Evolutionary conservation across 2,888 invertebrate genomes (phyloP).

Genomic region (Rhogogaster chlorosoma): DNA sequence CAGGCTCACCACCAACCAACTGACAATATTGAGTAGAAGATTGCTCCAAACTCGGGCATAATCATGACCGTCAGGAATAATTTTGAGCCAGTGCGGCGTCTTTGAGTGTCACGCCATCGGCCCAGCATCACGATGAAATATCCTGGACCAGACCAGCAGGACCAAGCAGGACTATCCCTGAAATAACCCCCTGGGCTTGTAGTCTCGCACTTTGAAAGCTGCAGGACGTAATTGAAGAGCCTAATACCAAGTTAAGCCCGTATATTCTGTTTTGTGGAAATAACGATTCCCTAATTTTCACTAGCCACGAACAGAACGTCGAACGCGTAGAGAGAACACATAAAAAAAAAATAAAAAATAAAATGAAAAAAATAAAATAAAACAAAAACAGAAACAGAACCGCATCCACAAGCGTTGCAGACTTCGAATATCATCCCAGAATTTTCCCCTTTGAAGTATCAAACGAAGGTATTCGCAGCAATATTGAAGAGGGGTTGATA

Average conservation of each 20-base stretch:
- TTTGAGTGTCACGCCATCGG: slow-evolving; percentile 73
- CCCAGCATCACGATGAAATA: slow-evolving; percentile 40
- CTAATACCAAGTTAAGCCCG: slow-evolving; percentile 25
- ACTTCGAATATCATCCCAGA: background rate
- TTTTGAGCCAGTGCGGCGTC: slow-evolving; percentile 72
- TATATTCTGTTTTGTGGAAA: slow-evolving; percentile 11
- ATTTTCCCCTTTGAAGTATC: background rate
- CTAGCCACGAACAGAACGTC: slow-evolving; percentile 6
- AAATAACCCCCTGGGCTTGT: slow-evolving; percentile 44
- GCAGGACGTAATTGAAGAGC: slow-evolving; percentile 45
- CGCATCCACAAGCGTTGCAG: background rate
- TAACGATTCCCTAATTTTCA: slow-evolving; percentile 46
- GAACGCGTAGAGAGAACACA: background rate
- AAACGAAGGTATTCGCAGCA: background rate
- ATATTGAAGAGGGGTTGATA: background rate
- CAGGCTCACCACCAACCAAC: slow-evolving; percentile 53
- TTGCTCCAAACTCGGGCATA: slow-evolving; percentile 69
- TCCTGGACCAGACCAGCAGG: slow-evolving; percentile 25
- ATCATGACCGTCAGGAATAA: slow-evolving; percentile 74
- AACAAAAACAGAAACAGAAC: background rate
- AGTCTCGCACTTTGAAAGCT: slow-evolving; percentile 28
- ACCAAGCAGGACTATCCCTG: slow-evolving; percentile 16
- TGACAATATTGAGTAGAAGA: slow-evolving; percentile 73
- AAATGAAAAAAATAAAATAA: background rate
- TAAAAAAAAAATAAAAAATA: background rate